These are phyloP conservation scores for Hycleus phaleratus DNA, from an alignment of 1,140 invertebrate species.

Conservation along the genomic window DNA sequence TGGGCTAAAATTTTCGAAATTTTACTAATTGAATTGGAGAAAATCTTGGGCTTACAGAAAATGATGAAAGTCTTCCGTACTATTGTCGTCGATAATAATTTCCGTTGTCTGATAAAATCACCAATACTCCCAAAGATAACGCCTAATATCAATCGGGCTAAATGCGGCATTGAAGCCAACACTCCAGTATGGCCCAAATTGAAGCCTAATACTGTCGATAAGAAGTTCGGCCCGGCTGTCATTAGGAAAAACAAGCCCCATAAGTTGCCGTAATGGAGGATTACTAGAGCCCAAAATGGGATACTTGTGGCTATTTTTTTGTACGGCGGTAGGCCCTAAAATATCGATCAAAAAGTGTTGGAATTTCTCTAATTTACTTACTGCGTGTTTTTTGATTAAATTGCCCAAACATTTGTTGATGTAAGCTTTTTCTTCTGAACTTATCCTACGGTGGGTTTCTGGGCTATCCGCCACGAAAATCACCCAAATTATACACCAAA, in stretches of 20 bases:
- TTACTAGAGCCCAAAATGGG: conserved; percentile 58
- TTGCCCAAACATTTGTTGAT: conserved; percentile 57
- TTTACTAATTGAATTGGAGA: background rate
- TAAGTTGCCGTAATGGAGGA: conserved; percentile 67
- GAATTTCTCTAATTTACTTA: conserved; percentile 18
- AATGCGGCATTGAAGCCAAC: conserved; percentile 62
- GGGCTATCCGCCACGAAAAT: conserved; percentile 63
- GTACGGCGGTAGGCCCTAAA: conserved; percentile 47
- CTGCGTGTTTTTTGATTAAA: conserved; percentile 46
- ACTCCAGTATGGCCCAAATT: conserved; percentile 64
- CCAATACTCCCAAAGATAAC: conserved; percentile 60
- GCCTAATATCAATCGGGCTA: conserved; percentile 54
- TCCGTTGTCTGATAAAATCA: conserved; percentile 48
- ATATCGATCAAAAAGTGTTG: background rate
- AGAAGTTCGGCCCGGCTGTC: conserved; percentile 82
- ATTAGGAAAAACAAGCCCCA: conserved; percentile 78
- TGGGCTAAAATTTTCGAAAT: conserved; percentile 48
- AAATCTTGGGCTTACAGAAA: conserved; percentile 9
- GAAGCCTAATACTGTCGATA: conserved; percentile 54
- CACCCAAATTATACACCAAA: conserved; percentile 57
- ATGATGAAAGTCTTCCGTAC: conserved; percentile 15
- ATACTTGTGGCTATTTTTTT: conserved; percentile 52
- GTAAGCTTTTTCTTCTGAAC: conserved; percentile 63
- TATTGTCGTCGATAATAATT: background rate
- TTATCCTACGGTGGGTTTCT: conserved; percentile 64